phyloP scores from a whole-genome alignment of 2,888 invertebrate species.

The Eupithecia vulgata region DNA sequence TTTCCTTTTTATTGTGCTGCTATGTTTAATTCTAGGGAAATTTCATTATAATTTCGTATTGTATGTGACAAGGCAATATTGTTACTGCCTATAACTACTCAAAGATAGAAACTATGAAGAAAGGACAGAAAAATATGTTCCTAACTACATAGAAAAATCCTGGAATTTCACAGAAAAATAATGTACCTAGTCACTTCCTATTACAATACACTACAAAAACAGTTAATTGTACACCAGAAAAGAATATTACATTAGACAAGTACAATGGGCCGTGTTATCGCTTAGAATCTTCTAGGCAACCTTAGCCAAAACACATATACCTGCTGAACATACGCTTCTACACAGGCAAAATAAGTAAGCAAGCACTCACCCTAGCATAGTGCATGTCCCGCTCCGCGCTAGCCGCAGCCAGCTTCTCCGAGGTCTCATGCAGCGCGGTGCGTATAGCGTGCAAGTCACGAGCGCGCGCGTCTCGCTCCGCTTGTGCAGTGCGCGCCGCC shows the following conservation, averaged over 20 bases:
- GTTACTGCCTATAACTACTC: neutral
- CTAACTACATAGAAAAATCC: neutral
- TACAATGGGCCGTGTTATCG: no score
- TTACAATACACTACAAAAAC: no score
- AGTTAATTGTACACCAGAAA: no score
- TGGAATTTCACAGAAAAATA: neutral
- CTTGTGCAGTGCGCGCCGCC: conserved; percentile 69
- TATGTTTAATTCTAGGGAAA: neutral
- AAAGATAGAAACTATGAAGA: neutral
- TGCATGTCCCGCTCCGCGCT: conserved; percentile 77
- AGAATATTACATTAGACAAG: no score
- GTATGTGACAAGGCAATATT: neutral
- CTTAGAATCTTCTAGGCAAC: no score
- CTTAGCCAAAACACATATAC: neutral
- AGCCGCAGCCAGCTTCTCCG: conserved; percentile 77
- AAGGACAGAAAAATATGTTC: neutral
- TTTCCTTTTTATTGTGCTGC: neutral
- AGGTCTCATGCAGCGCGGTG: conserved; percentile 70
- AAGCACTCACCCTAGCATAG: conserved; percentile 68
- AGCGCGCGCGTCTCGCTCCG: conserved; percentile 79
- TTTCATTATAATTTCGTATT: neutral
- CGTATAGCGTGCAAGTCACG: conserved; percentile 72
- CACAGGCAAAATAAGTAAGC: neutral
- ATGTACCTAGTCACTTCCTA: no score
- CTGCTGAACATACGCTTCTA: neutral